Evolutionary conservation across 2,797 vertebrate species (phyloP), one percentile per base, ranked within the genome.

Genomic region (Acrocephalus scirpaceus): DNA sequence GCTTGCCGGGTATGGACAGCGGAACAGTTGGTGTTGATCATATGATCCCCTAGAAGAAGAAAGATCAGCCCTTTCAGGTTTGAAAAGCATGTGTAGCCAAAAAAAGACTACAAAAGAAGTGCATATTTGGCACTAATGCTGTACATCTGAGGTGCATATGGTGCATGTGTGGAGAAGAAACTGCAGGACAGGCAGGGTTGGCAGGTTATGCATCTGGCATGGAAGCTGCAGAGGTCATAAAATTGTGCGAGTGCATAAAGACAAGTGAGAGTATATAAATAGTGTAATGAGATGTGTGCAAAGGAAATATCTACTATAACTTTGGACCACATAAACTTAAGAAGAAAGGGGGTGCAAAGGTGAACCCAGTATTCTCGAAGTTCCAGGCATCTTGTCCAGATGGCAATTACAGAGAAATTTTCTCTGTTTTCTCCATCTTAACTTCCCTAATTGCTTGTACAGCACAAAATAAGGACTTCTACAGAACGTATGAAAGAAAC

Each of bases 21-120:
- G 0, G 99, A 99, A 93, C 99, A 99, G 97, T 99, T 99, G n/a
- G 99, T 99, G 97, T 99, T 99, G 98, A 99, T 98, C 92, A 99
- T 90, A 67, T 98, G 98, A 58, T 95, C 96, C 17, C 99, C 99
- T 99, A 75, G 38, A 14, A 76, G 58, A 69, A 67, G 4, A 71
- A 84, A 92, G 58, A 73, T 60, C 71, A 71, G 71, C 34, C 71
- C 64, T 84, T 74, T 77, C 76, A 92, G 65, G 78, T 84, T 51
- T 84, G 50, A 56, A 44, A 60, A 62, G 47, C 22, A 70, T 9
- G 38, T 27, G 32, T 25, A 62, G 48, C 48, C 61, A 72, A 69
- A 69, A 67, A 79, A 25, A n/a, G 30, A 90, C 76, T 70, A 79
- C 75, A 88, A 58, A 90, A 75, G 56, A 66, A 73, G 67, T 1